These are phyloP conservation scores for Apamea crenata DNA, from an alignment of 2,888 invertebrate genomes.

Conservation along the genomic window DNA sequence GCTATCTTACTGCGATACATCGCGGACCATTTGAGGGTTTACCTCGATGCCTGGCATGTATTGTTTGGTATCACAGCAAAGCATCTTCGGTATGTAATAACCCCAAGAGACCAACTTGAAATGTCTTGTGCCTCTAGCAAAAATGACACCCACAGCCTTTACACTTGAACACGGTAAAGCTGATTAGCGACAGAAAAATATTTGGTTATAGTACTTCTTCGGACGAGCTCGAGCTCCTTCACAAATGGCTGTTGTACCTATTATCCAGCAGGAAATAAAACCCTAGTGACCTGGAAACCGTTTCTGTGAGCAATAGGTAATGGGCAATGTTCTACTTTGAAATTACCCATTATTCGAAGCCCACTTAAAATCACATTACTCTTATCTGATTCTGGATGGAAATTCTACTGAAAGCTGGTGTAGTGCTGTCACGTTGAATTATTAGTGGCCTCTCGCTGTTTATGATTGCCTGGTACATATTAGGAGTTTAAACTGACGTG, in stretches of 20 bases:
- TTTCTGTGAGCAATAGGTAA: not conserved
- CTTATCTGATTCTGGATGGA: constrained; percentile 31
- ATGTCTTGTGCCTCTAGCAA: not conserved
- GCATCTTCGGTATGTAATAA: no score
- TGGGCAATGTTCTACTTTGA: constrained; percentile 11
- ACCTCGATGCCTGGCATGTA: no score
- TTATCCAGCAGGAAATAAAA: not conserved
- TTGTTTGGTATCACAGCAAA: no score
- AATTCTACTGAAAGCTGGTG: constrained; percentile 25
- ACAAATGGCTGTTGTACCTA: not conserved
- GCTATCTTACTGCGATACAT: no score
- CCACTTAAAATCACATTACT: constrained; percentile 49
- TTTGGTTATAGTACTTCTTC: not conserved
- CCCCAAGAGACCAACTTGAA: no score
- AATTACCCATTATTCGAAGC: constrained; percentile 22
- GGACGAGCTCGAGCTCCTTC: rapidly evolving
- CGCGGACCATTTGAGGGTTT: no score
- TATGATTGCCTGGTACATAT: constrained; percentile 51
- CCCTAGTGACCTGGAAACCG: constrained; percentile 5
- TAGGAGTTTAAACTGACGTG: constrained; percentile 31
- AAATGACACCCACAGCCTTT: not conserved
- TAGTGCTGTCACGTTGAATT: constrained; percentile 38
- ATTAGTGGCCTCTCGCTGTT: constrained; percentile 38
- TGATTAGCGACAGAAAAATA: not conserved
- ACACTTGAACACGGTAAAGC: not conserved